Base-by-base conservation (phyloP, 1,140 invertebrate genomes). In the Drosophila sproati region DNA sequence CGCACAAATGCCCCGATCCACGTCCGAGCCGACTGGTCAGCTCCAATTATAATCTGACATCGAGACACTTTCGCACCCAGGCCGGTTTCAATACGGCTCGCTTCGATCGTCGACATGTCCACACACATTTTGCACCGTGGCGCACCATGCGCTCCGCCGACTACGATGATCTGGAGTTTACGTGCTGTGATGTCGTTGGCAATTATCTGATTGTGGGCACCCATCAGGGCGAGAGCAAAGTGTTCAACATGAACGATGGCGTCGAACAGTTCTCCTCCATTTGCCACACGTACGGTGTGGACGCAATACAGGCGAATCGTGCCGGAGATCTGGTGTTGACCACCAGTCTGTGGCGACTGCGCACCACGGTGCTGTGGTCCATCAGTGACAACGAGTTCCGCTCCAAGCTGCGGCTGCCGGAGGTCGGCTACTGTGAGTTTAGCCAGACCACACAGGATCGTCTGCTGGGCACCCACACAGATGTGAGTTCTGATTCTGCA, bases 1-100 rank as follows among this genome's bases (percentile, higher is more conserved):
- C 98, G 3, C 98, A 99, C 92, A 97, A 98, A 92, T 99, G 98
- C 93, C 97, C 97, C 8, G 97, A 98, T 93, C 97, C 97, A 0
- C 95, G 96, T 89, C 95, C 95, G 72, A 95, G 95, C 79, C 96
- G 95, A 78, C 93, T 95, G 2, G 94, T 96, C 1, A 93, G 93
- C 5, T 73, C 96, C 4, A 95, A 97, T 12, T 93, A 93, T 1
- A 98, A 98, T 93, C 94, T 97, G 62, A 94, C 95, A 47, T 94
- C 95, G 68, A 93, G 96, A 56, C 92, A 94, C 71, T 93, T 94
- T 3, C 93, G 94, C 75, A 92, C 94, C 64, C 92, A 94, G 72
- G 83, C 94, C 28, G 95, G 95, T 4, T 93, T 94, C 35, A 93
- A 93, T 72, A 93, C 92, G 0, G 93, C 94, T 32, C 94, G 95